Base-by-base conservation (phyloP, 1,140 invertebrate species). In the Hylyphantes graminicola region DNA sequence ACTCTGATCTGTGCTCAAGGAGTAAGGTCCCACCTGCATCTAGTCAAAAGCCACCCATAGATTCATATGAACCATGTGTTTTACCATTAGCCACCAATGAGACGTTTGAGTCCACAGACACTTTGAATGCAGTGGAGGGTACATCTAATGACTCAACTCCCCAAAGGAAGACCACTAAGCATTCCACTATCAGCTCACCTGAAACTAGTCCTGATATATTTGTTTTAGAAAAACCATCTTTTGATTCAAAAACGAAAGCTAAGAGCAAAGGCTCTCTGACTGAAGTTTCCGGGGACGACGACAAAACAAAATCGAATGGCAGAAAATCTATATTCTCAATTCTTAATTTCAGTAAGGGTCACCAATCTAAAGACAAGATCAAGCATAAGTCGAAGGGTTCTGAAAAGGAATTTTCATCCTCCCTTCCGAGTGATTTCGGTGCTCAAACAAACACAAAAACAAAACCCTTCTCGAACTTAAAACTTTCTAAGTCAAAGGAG, bases 401-500 rank as follows among this genome's bases (percentile, higher is more conserved):
- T 35, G 68, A 64, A 13, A 84, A 86, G 59, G 76, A 85, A 17
- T 35, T 73, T 13, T 76, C 85, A 7, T 17, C 73, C 17, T 83
- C 85, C 19, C 59, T 82, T 54, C 70, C 85, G 10, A 74, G 53
- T 91, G 73, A 87, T 86, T 73, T 87, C 80, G 35, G 63, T 85
- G 13, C 85, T 87, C 72, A 87, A 86, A 82, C 72, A 85, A n/a
- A 86, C 65, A 2, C 81, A 73, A 92, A 85, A 92, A 92, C 81
- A 90, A 93, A 76, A 92, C 64, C 72, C 17, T 83, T 86, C 53
- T 79, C 85, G 50, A 59, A 78, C 21, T 67, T 88, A 79, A 88
- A 88, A 74, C 87, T 93, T n/a, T 91, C 93, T 2, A 94, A 93
- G 88, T 91, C 92, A 0, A 93, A 93, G 88, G 93, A 93, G 74